Percentiles rank a stretch among this genome's conserved stretches.
Evolutionary conservation across 2,888 invertebrate genomes (phyloP).

Genomic region (Scaptomyza tumidula): DNA sequence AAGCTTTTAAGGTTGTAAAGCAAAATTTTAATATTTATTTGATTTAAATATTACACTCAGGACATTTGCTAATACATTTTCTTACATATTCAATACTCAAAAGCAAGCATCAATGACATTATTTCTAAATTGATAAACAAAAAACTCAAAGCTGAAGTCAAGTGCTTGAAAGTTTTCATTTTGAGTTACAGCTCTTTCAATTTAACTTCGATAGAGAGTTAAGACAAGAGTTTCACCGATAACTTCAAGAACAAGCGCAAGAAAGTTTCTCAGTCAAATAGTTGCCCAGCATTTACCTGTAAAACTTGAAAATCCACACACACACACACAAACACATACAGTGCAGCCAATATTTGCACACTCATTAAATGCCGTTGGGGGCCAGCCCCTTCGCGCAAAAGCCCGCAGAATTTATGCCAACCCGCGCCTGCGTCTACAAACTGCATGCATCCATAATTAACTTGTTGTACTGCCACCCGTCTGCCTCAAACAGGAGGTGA

Average conservation of each 20-base stretch:
- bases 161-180: slow-evolving; percentile 12
- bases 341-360: slow-evolving; percentile 63
- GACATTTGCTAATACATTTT: neutral
- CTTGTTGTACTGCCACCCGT: slow-evolving; percentile 65
- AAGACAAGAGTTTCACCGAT: slow-evolving; percentile 47
- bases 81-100: too few species aligned
- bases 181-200: slow-evolving; percentile 33
- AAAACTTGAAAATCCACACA: slow-evolving; percentile 44
- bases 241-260: slow-evolving; percentile 43
- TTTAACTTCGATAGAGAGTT: slow-evolving; percentile 26
- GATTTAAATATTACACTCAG: neutral
- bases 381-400: slow-evolving; percentile 23
- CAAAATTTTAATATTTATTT: too few species aligned
- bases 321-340: slow-evolving; percentile 10
- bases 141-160: slow-evolving; percentile 7
- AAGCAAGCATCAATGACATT: neutral
- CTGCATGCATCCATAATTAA: slow-evolving; percentile 76
- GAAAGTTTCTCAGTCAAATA: slow-evolving; percentile 68
- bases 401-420: slow-evolving; percentile 64
- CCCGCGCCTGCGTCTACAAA: slow-evolving; percentile 34
- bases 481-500: slow-evolving; percentile 32
- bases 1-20: too few species aligned
- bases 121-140: neutral
- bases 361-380: slow-evolving; percentile 68
- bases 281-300: slow-evolving; percentile 55